Base-by-base conservation (phyloP, 2,888 invertebrate genomes). In the Chrysodeixis includens region DNA sequence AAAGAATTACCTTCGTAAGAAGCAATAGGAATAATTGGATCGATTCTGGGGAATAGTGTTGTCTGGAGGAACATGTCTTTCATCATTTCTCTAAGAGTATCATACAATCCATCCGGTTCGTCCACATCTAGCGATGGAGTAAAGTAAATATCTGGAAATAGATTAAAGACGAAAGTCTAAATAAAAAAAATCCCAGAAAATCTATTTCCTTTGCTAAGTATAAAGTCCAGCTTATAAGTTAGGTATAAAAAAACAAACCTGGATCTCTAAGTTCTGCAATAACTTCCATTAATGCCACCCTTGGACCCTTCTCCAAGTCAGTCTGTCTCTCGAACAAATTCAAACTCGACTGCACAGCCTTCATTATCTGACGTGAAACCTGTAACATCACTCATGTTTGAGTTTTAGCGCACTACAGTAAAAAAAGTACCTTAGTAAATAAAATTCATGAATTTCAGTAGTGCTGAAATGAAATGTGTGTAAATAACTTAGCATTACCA, bases 21-120 rank as follows among this genome's bases (percentile, higher is more conserved):
- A 59, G 87, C 84, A 56, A 93, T 86, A 44, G 94, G 92, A 56
- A 93, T 84, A 67, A 93, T 87, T 56, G 94, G 92, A 77, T 96
- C 95, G n/a, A 97, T 96, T 60, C 98, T 95, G 0, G 96, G 95
- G 80, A 98, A 96, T 56, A 97, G 90, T 7, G 96, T 96, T 14
- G 97, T 96, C 95, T 98, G 98, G 56, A 96, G 95, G 86, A 97
- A 97, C 84, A 98, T 97, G 81, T 98, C 98, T 59, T 97, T 96
- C 81, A 98, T 94, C 80, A 98, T 95, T 18, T 95, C 95, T 79
- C 96, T 96, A 26, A 98, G 92, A 30, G 97, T 95, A 60, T 95
- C 95, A 52, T 96, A 96, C 73, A 98, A 96, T 9, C 97, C 97
- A 51, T 95, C 96, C 0, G 95, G 86, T 81, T 96, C 95, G 22